Conservation (phyloP, 1,140 invertebrate species). For the Bradysia coprophila region DNA sequence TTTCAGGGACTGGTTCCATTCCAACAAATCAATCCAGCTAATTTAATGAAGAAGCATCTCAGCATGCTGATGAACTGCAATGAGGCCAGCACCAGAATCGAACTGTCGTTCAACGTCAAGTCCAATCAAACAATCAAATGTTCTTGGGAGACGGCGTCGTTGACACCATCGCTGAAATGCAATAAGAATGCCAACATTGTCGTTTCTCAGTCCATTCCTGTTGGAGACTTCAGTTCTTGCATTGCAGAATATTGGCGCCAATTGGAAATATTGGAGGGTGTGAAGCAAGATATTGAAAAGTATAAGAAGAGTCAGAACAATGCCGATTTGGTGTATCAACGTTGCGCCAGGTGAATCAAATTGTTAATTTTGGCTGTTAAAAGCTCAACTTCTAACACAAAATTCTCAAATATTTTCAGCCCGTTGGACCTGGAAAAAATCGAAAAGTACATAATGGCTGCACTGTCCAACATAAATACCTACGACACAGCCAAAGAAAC, state of each 20-base stretch:
- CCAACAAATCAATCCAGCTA: background rate
- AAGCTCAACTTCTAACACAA: background rate
- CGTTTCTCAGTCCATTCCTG: background rate
- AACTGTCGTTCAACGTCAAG: background rate
- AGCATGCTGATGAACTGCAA: background rate
- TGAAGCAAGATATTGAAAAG: background rate
- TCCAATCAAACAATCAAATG: background rate
- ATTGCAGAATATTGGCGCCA: background rate
- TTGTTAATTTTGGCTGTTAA: background rate
- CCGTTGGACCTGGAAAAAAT: background rate
- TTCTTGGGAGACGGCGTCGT: background rate
- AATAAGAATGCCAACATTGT: background rate
- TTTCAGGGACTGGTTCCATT: background rate
- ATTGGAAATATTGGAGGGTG: background rate
- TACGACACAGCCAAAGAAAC: conserved; percentile 6
- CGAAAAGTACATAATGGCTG: background rate
- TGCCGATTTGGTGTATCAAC: background rate
- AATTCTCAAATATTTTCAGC: background rate
- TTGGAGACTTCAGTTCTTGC: background rate
- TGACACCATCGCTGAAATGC: background rate
- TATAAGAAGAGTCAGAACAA: background rate
- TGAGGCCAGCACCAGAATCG: background rate
- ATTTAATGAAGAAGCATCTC: background rate
- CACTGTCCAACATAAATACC: background rate
- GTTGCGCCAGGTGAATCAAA: too few relatives aligned